Base-by-base conservation (phyloP, 2,113 vertebrate species). In the Hippocampus barbouri region DNA sequence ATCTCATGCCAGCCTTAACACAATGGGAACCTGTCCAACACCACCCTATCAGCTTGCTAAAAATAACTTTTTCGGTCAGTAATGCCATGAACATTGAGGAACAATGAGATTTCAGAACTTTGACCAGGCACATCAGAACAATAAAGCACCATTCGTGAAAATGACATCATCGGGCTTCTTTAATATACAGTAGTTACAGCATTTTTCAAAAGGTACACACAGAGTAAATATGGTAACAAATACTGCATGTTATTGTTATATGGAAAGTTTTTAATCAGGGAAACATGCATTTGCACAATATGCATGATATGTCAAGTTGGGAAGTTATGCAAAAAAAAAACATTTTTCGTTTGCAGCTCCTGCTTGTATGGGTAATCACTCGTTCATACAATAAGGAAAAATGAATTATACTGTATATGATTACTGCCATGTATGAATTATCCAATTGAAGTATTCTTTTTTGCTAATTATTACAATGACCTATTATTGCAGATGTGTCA, bases 21-120 rank as follows among this genome's bases (percentile, higher is more conserved):
- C 89, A 90, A 87, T 87, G 74, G 79, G 78, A 82, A 81, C 54
- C 67, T 79, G 71, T 73, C 77, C 84, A 87, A 69, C 75, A 57
- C 79, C 70, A 56, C 81, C 80, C 79, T 75, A 70, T 84, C 82
- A 86, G 73, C 83, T 82, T 60, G 43, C 80, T 89, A 91, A 87
- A 89, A 87, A 90, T 91, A 92, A 65, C 80, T 66, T 38, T 75
- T 27, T 67, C 60, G 18, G 67, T 60, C 30, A 69, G 59, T 77
- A 75, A 61, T 69, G 57, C 70, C 68, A 73, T 75, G 30, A 74
- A 71, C 79, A 77, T 77, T 81, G 66, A 73, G 34, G 67, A 89
- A 88, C 84, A 91, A 88, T 89, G 40, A 61, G 59, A 65, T 56
- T 9, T 51, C 79, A 78, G 61, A 66, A 78, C 76, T 85, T 87